These are phyloP conservation scores for Tangachromis dhanisi DNA, from an alignment of 2,113 vertebrate species.

Conservation along the genomic window DNA sequence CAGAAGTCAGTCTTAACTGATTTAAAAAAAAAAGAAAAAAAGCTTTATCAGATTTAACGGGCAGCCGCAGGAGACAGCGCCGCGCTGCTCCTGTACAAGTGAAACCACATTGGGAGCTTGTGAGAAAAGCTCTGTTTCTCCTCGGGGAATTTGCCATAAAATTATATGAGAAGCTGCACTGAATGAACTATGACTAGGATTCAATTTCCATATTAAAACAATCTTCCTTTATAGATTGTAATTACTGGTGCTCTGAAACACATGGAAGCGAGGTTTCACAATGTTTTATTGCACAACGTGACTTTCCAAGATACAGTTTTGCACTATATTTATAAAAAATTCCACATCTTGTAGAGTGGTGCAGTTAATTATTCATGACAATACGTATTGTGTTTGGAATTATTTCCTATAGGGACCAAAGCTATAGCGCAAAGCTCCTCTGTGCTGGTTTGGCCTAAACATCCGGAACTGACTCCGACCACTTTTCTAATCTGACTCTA, in stretches of 20 bases:
- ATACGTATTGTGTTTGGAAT: slow-evolving; percentile 20
- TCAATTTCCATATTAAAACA: slow-evolving; percentile 56
- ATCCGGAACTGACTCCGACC: background rate
- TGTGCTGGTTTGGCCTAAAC: background rate
- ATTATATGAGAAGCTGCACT: slow-evolving; percentile 26
- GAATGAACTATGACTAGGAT: slow-evolving; percentile 47
- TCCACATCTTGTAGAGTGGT: background rate
- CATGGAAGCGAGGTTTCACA: slow-evolving; percentile 18
- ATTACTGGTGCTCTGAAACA: slow-evolving; percentile 24
- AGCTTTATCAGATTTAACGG: slow-evolving; percentile 29
- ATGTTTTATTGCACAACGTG: background rate
- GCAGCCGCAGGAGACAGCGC: background rate
- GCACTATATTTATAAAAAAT: background rate
- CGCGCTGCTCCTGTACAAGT: background rate
- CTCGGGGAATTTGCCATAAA: slow-evolving; percentile 34
- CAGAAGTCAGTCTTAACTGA: slow-evolving; percentile 1
- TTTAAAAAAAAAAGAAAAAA: background rate
- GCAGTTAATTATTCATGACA: slow-evolving; percentile 35
- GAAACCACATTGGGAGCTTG: background rate
- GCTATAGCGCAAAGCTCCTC: background rate
- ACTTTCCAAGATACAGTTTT: background rate
- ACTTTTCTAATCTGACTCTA: slow-evolving; percentile 31
- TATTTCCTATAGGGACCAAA: background rate
- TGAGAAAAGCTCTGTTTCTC: slow-evolving; percentile 10
- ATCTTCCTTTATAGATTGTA: slow-evolving; percentile 34